These are phyloP conservation scores for Clangula hyemalis DNA, from an alignment of 2,797 vertebrate genomes.

Conservation along the genomic window DNA sequence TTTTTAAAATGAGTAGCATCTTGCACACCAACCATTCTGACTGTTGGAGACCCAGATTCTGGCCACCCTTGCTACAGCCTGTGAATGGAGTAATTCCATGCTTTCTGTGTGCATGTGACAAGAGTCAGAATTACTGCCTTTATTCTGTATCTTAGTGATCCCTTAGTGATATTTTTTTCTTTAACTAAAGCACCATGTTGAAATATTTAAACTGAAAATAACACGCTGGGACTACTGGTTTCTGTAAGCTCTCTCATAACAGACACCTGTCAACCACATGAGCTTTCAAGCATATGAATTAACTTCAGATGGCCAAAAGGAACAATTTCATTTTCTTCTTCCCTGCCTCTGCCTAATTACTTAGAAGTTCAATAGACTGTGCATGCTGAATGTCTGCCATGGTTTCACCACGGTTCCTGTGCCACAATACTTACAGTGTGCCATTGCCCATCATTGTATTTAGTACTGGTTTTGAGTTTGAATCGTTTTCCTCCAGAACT, in stretches of 20 bases:
- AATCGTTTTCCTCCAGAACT: conserved; percentile 75
- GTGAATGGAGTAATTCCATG: not conserved
- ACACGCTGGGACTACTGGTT: not conserved
- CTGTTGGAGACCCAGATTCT: not conserved
- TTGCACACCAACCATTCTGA: not conserved
- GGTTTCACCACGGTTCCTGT: not conserved
- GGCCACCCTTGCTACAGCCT: not conserved
- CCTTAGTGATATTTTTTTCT: not conserved
- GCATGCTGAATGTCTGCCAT: not conserved
- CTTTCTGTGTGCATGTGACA: not conserved
- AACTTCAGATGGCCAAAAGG: not conserved
- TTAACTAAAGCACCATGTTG: not conserved
- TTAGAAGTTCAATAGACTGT: not conserved
- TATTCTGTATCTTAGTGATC: not conserved
- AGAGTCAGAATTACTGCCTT: not conserved
- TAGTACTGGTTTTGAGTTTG: conserved; percentile 87
- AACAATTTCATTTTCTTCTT: not conserved
- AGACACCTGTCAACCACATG: not conserved
- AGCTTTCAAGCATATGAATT: not conserved
- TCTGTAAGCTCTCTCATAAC: not conserved
- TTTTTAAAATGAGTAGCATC: not conserved
- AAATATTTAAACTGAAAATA: not conserved
- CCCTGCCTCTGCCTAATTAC: not conserved
- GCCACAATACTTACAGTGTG: conserved; percentile 85
- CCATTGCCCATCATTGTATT: conserved; percentile 91